A percentile compares a stretch with the other conserved stretches of the same genome.
Evolutionary conservation across 1,140 invertebrate genomes (phyloP).

Genomic region (Sarcophaga bullata): DNA sequence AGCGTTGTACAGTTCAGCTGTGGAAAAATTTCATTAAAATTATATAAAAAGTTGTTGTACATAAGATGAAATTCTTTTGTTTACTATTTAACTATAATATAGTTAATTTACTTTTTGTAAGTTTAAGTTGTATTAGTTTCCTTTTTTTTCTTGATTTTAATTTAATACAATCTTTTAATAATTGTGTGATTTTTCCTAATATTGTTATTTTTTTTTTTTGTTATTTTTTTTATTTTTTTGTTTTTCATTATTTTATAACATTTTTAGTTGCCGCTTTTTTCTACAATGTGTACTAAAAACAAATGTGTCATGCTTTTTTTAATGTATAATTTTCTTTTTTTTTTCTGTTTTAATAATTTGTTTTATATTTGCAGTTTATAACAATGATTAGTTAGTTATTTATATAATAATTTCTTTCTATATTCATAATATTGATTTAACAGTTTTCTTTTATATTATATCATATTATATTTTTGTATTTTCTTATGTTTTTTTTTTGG

Average conservation of each 20-base stretch:
- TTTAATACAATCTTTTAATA: constrained; percentile 34
- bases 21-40: constrained; percentile 2
- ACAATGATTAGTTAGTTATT: constrained; percentile 37
- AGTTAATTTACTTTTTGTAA: constrained; percentile 23
- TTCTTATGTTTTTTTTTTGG: constrained; percentile 19
- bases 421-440: constrained; percentile 20
- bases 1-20: background rate
- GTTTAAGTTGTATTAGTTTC: background rate
- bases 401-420: constrained; percentile 25
- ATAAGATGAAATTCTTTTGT: constrained; percentile 13
- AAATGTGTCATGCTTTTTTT: constrained; percentile 39
- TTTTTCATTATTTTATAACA: constrained; percentile 27
- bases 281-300: constrained; percentile 40
- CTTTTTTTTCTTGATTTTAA: background rate
- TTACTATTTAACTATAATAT: constrained; percentile 23
- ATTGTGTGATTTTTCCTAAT: constrained; percentile 33
- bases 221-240: constrained; percentile 12
- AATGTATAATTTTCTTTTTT: constrained; percentile 1
- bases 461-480: no score
- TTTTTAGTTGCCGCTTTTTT: constrained; percentile 41
- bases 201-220: background rate
- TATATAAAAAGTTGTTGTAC: constrained; percentile 25
- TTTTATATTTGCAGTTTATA: constrained; percentile 36
- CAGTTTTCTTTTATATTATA: background rate
- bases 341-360: background rate